Evolutionary conservation across 2,888 invertebrate genomes (phyloP).

Genomic region (Rhogogaster chlorosoma): DNA sequence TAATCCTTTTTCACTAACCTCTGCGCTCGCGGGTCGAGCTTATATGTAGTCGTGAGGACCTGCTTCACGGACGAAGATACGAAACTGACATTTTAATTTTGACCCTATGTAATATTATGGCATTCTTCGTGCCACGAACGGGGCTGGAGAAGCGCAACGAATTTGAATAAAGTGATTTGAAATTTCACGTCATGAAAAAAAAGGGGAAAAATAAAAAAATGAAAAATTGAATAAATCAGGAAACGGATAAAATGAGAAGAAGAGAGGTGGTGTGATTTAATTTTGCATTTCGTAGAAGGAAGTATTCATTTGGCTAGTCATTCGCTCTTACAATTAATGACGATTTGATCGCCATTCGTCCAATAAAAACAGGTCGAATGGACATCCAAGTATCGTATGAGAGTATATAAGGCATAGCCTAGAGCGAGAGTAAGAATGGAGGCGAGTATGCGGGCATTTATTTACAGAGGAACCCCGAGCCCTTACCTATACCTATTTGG

Average conservation of each 20-base stretch:
- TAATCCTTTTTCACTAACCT: constrained; percentile 20
- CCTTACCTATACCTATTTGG: constrained; percentile 21
- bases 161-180: constrained; percentile 41
- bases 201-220: neutral
- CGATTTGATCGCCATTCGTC: neutral
- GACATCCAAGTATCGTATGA: neutral
- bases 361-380: constrained; percentile 12
- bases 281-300: neutral
- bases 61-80: neutral
- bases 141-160: constrained; percentile 16
- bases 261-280: neutral
- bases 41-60: neutral
- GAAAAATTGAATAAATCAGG: neutral
- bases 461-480: constrained; percentile 20
- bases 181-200: neutral
- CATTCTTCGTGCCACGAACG: neutral
- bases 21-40: neutral
- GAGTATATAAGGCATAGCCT: neutral
- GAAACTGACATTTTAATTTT: constrained; percentile 43
- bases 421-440: neutral
- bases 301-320: neutral
- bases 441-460: constrained; percentile 13
- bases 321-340: neutral
- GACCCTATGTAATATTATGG: neutral
- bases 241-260: neutral